Conservation (phyloP, 2,113 vertebrate genomes). For the Neogobius melanostomus region DNA sequence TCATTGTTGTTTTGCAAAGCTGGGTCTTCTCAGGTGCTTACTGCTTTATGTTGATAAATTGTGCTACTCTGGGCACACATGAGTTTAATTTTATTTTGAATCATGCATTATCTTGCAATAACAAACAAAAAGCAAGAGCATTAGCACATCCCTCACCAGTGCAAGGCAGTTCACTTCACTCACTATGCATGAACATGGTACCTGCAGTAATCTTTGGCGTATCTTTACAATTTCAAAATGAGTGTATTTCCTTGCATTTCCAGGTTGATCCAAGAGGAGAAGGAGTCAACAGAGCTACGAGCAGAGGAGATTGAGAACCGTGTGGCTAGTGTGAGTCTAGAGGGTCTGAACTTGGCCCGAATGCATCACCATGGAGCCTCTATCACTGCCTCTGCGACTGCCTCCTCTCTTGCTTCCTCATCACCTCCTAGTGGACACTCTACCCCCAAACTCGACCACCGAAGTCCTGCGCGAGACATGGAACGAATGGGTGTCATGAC, state of each 20-base stretch:
- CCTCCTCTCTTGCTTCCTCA: slow-evolving; percentile 93
- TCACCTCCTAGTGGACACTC: slow-evolving; percentile 98
- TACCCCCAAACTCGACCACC: slow-evolving; percentile 92
- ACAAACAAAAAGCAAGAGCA: background rate
- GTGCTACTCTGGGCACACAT: too few relatives aligned
- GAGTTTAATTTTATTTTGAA: background rate
- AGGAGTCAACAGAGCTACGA: slow-evolving; percentile 95
- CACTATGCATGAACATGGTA: background rate
- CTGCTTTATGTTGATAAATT: background rate
- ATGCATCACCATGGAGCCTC: slow-evolving; percentile 90
- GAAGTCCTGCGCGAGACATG: slow-evolving; percentile 94
- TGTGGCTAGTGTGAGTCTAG: slow-evolving; percentile 95
- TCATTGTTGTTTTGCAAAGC: slow-evolving; percentile 5
- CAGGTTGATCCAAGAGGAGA: slow-evolving; percentile 98
- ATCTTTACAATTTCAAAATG: background rate
- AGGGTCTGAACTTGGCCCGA: slow-evolving; percentile 93
- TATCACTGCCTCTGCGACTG: slow-evolving; percentile 94
- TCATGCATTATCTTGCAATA: background rate
- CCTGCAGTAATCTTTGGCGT: background rate
- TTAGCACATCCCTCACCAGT: background rate
- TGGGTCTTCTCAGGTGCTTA: background rate
- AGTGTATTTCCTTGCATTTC: background rate
- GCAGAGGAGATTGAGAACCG: slow-evolving; percentile 98
- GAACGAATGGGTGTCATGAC: slow-evolving; percentile 99
- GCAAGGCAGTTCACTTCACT: background rate